Base-by-base conservation (phyloP, 2,888 invertebrate species). In the Andricus curvator region DNA sequence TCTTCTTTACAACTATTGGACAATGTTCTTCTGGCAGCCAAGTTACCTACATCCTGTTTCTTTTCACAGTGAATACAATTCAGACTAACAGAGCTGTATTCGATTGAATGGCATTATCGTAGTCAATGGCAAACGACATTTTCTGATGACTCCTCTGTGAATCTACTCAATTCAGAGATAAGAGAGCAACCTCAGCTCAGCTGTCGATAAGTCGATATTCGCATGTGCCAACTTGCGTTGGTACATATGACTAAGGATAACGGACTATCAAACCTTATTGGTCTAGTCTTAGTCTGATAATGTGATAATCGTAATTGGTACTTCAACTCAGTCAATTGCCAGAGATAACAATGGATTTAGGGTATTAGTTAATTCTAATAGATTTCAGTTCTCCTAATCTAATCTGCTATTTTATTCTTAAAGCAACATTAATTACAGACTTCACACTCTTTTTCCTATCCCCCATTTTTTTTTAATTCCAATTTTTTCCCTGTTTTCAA, bases 71-170 rank as follows among this genome's bases (percentile, higher is more conserved):
- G 29, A 51, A 70, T 70, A 51, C 25, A 70, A 70, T 70, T 70
- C 25, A 70, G 29, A 29, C 48, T 48, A 25, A 70, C 48, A 51
- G 70, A 48, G 15, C 25, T 70, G 29, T 48, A 70, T 25, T 51
- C 29, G 29, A 70, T 70, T 70, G 70, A 70, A 48, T 70, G 70
- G 29, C 70, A 70, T 70, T 70, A 70, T 70, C 70, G 48, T 20
- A 48, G 29, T 44, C 20, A 70, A 70, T 70, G 48, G 48, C 70
- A 51, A 29, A 9, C 48, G 70, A 70, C 51, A 51, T 70, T 51
- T 70, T 70, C 70, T 51, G 70, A 70, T 70, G 48, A 51, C 51
- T 48, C 20, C 70, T 48, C 70, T 44, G 17, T 70, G 48, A 29
- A 70, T 29, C 44, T 48, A 70, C 48, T 70, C 48, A 70, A 70